phyloP scores from a whole-genome alignment of 92 coral and sea anemone genomes.

The Phenganax stokvisi region DNA sequence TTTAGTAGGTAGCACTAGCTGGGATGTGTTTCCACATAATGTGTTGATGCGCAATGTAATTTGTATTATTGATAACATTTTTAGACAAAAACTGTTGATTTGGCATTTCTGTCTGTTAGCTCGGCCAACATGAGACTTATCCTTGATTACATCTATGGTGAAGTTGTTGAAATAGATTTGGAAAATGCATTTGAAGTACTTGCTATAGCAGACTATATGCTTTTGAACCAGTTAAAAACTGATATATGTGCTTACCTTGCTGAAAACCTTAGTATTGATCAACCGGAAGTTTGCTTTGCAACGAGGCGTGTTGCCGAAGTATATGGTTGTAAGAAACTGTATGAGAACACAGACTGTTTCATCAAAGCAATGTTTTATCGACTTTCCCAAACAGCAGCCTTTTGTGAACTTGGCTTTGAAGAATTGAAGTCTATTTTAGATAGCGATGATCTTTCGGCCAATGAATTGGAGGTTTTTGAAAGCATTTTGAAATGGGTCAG shows the following conservation, averaged over 20 bases:
- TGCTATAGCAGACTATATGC: slow-evolving; percentile 19
- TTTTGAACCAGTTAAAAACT: slow-evolving; percentile 17
- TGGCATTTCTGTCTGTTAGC: slow-evolving; percentile 30
- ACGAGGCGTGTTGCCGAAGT: slow-evolving; percentile 10
- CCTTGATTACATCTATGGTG: slow-evolving; percentile 28
- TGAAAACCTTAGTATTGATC: not conserved
- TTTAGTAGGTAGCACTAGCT: too few species aligned
- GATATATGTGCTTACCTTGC: not conserved
- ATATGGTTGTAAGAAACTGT: slow-evolving; percentile 30
- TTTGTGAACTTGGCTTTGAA: slow-evolving; percentile 17
- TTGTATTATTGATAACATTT: too few species aligned
- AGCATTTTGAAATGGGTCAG: slow-evolving; percentile 23
- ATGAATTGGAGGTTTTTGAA: not conserved
- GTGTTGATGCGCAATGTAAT: too few species aligned
- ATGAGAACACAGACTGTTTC: slow-evolving; percentile 1
- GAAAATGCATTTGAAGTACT: slow-evolving; percentile 37
- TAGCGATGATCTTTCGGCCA: slow-evolving; percentile 12
- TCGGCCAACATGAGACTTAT: not conserved
- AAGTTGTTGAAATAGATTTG: not conserved
- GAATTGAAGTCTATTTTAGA: slow-evolving; percentile 12
- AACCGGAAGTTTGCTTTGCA: not conserved
- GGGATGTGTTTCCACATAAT: too few species aligned
- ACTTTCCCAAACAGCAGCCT: slow-evolving; percentile 9
- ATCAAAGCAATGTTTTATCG: slow-evolving; percentile 25
- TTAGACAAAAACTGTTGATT: not conserved